A percentile compares a stretch with the other conserved stretches of the same genome.
These are phyloP conservation scores for Ferrisia virgata DNA, from an alignment of 2,888 invertebrate species.

Conservation along the genomic window DNA sequence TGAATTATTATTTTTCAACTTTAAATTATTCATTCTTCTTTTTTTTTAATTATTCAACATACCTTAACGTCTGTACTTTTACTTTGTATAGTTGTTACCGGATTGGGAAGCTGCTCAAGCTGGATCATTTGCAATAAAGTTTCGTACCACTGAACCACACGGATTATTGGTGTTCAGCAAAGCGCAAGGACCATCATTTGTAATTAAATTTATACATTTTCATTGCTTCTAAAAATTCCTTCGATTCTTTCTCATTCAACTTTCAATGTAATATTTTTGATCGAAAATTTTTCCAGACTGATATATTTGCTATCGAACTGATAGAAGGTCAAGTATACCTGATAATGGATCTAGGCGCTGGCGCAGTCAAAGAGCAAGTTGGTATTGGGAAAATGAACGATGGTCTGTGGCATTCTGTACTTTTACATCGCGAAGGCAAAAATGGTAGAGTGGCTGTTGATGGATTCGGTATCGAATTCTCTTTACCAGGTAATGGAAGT, in stretches of 20 bases:
- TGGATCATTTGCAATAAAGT: conserved; percentile 88
- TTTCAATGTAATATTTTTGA: background rate
- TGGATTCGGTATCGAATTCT: conserved; percentile 81
- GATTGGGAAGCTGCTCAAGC: conserved; percentile 88
- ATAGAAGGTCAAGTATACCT: conserved; percentile 91
- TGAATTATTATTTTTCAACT: no score
- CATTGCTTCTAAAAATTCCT: background rate
- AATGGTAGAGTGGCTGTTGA: conserved; percentile 87
- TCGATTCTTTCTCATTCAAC: background rate
- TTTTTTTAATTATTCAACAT: background rate
- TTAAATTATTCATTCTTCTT: no score
- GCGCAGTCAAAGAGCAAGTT: conserved; percentile 79
- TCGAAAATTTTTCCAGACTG: conserved; percentile 61
- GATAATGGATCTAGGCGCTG: conserved; percentile 88
- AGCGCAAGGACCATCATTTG: conserved; percentile 55
- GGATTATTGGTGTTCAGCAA: conserved; percentile 91
- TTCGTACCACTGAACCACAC: conserved; percentile 91
- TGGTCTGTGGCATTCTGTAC: conserved; percentile 88
- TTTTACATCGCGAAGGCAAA: conserved; percentile 75
- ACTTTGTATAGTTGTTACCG: conserved; percentile 73
- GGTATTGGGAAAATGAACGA: conserved; percentile 82
- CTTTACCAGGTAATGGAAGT: conserved; percentile 66
- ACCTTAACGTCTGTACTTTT: background rate
- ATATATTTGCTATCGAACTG: conserved; percentile 90
- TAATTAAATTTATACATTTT: background rate